A percentile compares a stretch with the other conserved stretches of the same genome.
phyloP scores from a whole-genome alignment of 2,113 vertebrate genomes.

The Chaetorhynchus papuensis region DNA sequence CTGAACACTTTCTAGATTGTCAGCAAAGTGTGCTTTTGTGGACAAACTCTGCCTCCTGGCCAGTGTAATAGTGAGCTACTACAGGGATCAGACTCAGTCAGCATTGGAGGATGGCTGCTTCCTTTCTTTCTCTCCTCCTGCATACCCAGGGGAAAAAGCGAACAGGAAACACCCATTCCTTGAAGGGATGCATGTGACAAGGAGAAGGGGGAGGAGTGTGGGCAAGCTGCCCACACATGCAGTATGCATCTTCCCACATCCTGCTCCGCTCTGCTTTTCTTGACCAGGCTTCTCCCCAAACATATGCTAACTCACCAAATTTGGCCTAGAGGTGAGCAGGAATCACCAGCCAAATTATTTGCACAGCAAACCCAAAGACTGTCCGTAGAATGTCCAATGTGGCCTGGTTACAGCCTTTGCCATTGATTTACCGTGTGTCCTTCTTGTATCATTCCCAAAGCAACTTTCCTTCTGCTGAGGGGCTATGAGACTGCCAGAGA shows the following conservation, averaged over 20 bases:
- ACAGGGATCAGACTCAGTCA: not conserved
- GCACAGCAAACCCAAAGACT: not conserved
- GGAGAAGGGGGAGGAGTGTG: not conserved
- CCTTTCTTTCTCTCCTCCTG: not conserved
- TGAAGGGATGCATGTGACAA: not conserved
- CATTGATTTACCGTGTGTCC: not conserved
- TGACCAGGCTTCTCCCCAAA: not conserved
- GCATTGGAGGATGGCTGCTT: not conserved
- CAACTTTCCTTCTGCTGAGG: not conserved
- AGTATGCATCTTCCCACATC: not conserved
- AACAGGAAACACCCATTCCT: not conserved
- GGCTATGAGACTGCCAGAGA: not conserved
- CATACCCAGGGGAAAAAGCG: not conserved
- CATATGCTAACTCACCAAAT: accelerated
- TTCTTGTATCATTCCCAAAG: not conserved
- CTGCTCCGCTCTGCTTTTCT: not conserved
- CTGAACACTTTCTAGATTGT: not conserved
- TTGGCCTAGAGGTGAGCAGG: not conserved
- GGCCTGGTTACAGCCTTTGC: not conserved
- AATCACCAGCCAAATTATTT: not conserved
- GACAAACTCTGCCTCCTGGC: not conserved
- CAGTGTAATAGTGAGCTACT: not conserved
- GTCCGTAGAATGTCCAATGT: not conserved
- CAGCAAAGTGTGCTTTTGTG: not conserved
- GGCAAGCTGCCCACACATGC: not conserved